A percentile compares a stretch with the other conserved stretches of the same genome.
phyloP scores from a whole-genome alignment of 2,113 vertebrate species.

The Alouatta palliata region DNA sequence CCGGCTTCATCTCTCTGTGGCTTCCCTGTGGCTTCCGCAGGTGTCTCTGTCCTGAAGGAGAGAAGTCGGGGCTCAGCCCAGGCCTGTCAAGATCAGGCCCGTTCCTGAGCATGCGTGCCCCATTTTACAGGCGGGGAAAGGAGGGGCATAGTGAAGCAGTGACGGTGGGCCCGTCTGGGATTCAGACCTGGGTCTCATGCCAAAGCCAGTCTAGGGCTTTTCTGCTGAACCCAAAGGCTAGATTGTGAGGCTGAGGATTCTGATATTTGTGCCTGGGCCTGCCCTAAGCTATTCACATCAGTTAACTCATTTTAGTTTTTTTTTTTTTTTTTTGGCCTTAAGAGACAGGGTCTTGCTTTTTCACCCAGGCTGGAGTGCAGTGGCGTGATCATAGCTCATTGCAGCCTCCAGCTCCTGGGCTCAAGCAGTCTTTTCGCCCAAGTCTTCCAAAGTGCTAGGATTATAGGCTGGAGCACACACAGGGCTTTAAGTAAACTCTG shows the following conservation, averaged over 20 bases:
- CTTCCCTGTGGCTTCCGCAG: conserved; percentile 61
- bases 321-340: background rate
- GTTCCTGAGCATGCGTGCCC: no score
- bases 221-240: background rate
- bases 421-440: background rate
- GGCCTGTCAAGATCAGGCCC: background rate
- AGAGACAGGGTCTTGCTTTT: no score
- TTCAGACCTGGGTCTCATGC: background rate
- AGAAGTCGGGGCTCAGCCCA: background rate
- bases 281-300: background rate
- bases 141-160: background rate
- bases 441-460: background rate
- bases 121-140: background rate
- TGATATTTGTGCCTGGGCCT: background rate
- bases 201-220: background rate
- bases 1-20: conserved; percentile 59
- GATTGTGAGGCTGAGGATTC: background rate
- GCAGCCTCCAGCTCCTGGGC: background rate
- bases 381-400: background rate
- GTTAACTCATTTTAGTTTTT: background rate
- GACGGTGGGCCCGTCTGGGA: background rate
- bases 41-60: conserved; percentile 43
- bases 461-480: background rate
- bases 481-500: background rate
- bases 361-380: background rate